Conservation (phyloP, 2,888 invertebrate species). For the Diploptera punctata region DNA sequence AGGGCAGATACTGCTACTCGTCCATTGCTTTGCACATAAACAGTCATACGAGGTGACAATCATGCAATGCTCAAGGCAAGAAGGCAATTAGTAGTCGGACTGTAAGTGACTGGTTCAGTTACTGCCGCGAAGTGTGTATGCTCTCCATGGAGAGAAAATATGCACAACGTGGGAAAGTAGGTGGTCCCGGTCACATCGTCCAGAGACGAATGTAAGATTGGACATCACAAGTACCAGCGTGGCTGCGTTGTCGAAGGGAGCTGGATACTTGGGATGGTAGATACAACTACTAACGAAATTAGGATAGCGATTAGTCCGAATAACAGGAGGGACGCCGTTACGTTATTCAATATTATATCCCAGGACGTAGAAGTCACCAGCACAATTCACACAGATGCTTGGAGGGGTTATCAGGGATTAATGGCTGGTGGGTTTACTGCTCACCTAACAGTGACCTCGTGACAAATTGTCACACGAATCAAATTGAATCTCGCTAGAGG, state of each 20-base stretch:
- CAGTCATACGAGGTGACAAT: too few relatives aligned
- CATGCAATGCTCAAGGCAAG: too few relatives aligned
- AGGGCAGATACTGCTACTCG: too few relatives aligned
- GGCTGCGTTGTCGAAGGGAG: background rate
- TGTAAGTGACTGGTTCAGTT: too few relatives aligned
- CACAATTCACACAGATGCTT: background rate
- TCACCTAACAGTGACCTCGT: background rate
- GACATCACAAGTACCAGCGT: background rate
- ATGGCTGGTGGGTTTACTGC: background rate
- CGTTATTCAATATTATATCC: background rate
- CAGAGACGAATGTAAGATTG: constrained; percentile 1
- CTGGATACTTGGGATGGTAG: background rate
- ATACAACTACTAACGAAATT: background rate
- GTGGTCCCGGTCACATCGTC: too few relatives aligned
- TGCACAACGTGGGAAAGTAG: too few relatives aligned
- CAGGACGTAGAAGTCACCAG: background rate
- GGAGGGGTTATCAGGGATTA: background rate
- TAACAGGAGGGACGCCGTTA: background rate
- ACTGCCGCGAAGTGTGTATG: too few relatives aligned
- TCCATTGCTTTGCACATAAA: too few relatives aligned
- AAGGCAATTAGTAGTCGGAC: too few relatives aligned
- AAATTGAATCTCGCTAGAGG: background rate
- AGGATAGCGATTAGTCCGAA: background rate
- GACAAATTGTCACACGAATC: background rate
- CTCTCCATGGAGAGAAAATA: too few relatives aligned